Evolutionary conservation across 1,140 invertebrate genomes (phyloP).

Genomic region (Frieseomelitta varia): DNA sequence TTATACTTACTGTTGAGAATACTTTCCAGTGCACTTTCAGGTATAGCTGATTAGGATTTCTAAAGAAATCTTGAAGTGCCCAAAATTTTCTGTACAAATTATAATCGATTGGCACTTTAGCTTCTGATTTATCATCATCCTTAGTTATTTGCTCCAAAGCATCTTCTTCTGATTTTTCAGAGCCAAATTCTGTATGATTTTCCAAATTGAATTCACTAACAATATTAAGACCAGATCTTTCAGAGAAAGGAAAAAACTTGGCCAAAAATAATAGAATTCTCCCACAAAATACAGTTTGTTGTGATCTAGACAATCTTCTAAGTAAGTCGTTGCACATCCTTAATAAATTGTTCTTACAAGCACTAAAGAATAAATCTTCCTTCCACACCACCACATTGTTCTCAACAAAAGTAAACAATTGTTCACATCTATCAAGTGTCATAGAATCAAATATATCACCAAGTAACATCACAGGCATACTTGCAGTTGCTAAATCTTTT

Average conservation of each 20-base stretch:
- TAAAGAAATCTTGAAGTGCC: constrained; percentile 97
- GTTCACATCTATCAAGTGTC: constrained; percentile 93
- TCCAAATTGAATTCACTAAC: constrained; percentile 99
- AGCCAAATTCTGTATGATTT: constrained; percentile 94
- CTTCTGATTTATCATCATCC: constrained; percentile 83
- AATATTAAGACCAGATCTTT: constrained; percentile 97
- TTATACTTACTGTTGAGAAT: constrained; percentile 90
- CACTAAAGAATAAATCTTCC: constrained; percentile 94
- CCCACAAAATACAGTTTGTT: constrained; percentile 99
- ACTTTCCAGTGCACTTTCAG: constrained; percentile 96
- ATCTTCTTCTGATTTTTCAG: constrained; percentile 86
- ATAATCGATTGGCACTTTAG: constrained; percentile 92
- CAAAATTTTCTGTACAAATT: constrained; percentile 99
- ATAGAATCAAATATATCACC: constrained; percentile 96
- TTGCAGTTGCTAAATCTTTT: constrained; percentile 90
- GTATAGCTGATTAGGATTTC: constrained; percentile 96
- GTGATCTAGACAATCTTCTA: constrained; percentile 94
- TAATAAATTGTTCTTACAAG: constrained; percentile 97
- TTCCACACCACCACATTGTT: constrained; percentile 95
- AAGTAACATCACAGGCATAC: constrained; percentile 93
- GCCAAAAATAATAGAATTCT: constrained; percentile 97
- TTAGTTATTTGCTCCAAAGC: constrained; percentile 84
- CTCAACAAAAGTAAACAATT: constrained; percentile 95
- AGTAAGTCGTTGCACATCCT: constrained; percentile 99
- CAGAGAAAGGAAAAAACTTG: constrained; percentile 98